These are phyloP conservation scores for Cheilosia pagana DNA, from an alignment of 2,888 invertebrate species.

Conservation along the genomic window DNA sequence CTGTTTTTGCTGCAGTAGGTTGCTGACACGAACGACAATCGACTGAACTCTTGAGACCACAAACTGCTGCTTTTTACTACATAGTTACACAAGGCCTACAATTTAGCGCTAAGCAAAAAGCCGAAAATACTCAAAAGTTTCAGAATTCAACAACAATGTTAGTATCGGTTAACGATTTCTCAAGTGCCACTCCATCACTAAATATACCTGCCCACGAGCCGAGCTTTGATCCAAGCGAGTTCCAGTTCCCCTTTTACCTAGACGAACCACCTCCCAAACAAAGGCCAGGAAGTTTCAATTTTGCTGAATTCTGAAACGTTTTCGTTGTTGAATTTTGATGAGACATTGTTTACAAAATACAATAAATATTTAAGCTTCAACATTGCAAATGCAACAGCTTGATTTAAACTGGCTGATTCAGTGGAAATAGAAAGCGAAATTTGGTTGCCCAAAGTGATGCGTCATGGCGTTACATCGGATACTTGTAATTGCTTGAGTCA, in stretches of 20 bases:
- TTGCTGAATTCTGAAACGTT: slow-evolving; percentile 70
- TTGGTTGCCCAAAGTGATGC: neutral
- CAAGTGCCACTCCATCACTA: neutral
- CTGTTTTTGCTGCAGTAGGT: neutral
- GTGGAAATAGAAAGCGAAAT: slow-evolving; percentile 6
- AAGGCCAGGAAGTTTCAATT: slow-evolving; percentile 37
- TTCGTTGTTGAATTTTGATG: slow-evolving; percentile 22
- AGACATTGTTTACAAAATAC: slow-evolving; percentile 11
- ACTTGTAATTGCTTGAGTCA: neutral
- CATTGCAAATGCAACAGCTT: slow-evolving; percentile 29
- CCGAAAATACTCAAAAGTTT: slow-evolving; percentile 52
- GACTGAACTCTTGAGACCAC: neutral
- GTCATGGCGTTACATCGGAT: neutral
- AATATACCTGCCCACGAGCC: slow-evolving; percentile 26
- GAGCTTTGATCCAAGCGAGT: slow-evolving; percentile 9
- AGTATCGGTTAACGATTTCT: neutral
- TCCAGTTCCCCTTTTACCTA: slow-evolving; percentile 17
- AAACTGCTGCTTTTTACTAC: slow-evolving; percentile 9
- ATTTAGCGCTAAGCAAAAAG: slow-evolving; percentile 39
- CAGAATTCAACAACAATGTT: slow-evolving; percentile 61
- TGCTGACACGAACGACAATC: neutral
- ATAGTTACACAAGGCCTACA: neutral
- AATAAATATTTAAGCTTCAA: slow-evolving; percentile 11
- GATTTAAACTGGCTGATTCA: slow-evolving; percentile 38
- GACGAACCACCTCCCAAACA: slow-evolving; percentile 30